phyloP scores from a whole-genome alignment of 2,113 vertebrate genomes.

The Nestor notabilis region DNA sequence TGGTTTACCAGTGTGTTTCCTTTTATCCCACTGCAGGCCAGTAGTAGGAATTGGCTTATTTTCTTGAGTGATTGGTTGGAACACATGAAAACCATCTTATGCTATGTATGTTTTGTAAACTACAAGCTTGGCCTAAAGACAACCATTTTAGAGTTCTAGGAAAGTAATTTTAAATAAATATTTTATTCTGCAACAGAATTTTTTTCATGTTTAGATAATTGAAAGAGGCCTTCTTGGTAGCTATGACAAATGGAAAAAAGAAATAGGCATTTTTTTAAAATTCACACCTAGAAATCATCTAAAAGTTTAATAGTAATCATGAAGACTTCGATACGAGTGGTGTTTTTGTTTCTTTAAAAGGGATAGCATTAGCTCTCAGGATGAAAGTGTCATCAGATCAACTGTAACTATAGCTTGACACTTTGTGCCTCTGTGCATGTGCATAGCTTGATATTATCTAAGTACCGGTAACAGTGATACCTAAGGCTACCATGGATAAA shows the following conservation, averaged over 20 bases:
- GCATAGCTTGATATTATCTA: conserved; percentile 30
- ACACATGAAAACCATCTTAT: neutral
- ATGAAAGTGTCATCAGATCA: neutral
- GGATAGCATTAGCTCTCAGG: neutral
- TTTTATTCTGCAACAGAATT: neutral
- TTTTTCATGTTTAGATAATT: neutral
- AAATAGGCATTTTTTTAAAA: neutral
- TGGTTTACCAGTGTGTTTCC: neutral
- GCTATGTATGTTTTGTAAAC: neutral
- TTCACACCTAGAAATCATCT: neutral
- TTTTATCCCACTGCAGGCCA: neutral
- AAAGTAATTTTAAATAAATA: conserved; percentile 1
- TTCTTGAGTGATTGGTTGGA: neutral
- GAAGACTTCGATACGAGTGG: neutral
- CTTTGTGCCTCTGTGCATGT: neutral
- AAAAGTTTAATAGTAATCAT: neutral
- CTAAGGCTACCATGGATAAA: neutral
- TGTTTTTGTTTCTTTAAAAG: conserved; percentile 1
- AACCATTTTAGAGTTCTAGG: conserved; percentile 4
- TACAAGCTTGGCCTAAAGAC: conserved; percentile 11
- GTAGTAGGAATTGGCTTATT: neutral
- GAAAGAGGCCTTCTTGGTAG: neutral
- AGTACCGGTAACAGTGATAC: neutral
- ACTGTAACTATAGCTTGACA: neutral
- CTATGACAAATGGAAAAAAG: neutral